A percentile compares a stretch with the other conserved stretches of the same genome.
These are phyloP conservation scores for Scaptomyza parva DNA, from an alignment of 2,888 invertebrate species.

Conservation along the genomic window DNA sequence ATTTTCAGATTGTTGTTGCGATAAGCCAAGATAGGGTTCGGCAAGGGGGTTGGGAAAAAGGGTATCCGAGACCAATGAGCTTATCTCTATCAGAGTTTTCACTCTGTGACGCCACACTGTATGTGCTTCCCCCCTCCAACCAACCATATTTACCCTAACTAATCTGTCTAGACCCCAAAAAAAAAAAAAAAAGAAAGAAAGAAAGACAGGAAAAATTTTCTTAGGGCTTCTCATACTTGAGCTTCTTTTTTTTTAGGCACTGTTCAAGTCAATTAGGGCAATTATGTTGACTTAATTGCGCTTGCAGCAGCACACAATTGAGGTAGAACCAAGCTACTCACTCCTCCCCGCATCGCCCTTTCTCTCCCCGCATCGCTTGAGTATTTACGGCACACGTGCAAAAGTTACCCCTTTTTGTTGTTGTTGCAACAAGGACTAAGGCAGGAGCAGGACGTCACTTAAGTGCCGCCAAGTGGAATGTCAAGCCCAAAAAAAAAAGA, in stretches of 20 bases:
- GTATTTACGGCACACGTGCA: conserved; percentile 65
- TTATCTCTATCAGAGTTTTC: conserved; percentile 53
- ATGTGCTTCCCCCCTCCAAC: conserved; percentile 38
- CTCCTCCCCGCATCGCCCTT: not conserved
- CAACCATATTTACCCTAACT: conserved; percentile 13
- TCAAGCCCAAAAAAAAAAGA: conserved; percentile 44
- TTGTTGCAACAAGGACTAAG: conserved; percentile 27
- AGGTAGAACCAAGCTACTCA: conserved; percentile 9
- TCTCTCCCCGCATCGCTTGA: not conserved
- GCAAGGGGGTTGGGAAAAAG: conserved; percentile 24
- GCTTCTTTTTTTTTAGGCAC: conserved; percentile 49
- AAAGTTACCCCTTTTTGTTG: conserved; percentile 62
- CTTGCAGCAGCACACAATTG: conserved; percentile 69
- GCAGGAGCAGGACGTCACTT: conserved; percentile 48
- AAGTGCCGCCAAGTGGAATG: conserved; percentile 73
- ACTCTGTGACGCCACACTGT: conserved; percentile 49
- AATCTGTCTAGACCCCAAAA: conserved; percentile 15
- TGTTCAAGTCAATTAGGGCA: conserved; percentile 76
- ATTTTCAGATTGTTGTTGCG: conserved; percentile 39
- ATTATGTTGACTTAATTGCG: conserved; percentile 75
- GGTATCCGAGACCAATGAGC: conserved; percentile 47
- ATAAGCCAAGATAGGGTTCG: conserved; percentile 50
- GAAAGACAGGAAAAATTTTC: conserved; percentile 13
- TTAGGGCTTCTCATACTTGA: conserved; percentile 26
- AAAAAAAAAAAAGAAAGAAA: conserved; percentile 1